Conservation (phyloP, 2,113 vertebrate species). For the Cercopithecus mona region DNA sequence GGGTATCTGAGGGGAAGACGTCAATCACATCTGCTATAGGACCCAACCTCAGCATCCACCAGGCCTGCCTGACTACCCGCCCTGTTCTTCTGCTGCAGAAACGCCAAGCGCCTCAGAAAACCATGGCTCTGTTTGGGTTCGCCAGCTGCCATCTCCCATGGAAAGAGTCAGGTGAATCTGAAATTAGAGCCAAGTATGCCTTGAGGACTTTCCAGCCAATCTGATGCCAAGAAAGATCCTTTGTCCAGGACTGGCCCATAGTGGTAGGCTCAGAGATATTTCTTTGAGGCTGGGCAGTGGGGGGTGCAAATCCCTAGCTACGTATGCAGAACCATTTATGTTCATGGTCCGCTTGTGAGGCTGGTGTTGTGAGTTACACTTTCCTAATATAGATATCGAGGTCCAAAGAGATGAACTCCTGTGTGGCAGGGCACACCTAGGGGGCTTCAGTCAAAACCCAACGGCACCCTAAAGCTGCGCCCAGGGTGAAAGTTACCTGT, state of each 20-base stretch:
- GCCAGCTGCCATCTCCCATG: accelerated
- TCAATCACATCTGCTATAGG: background rate
- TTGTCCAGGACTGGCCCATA: background rate
- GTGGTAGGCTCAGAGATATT: background rate
- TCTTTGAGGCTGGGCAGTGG: background rate
- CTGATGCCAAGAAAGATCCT: background rate
- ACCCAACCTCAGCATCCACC: background rate
- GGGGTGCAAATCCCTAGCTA: background rate
- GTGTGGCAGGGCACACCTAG: too few relatives aligned
- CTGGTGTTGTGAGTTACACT: background rate
- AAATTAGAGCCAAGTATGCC: background rate
- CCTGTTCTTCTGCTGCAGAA: background rate
- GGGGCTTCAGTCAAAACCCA: background rate
- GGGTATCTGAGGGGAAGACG: background rate
- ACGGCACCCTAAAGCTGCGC: background rate
- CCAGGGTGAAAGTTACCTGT: background rate
- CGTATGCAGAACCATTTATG: accelerated
- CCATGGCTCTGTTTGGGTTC: background rate
- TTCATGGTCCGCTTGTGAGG: background rate
- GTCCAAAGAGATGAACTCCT: background rate
- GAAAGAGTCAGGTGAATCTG: background rate
- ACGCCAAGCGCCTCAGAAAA: background rate
- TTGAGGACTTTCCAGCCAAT: background rate
- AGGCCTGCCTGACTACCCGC: background rate
- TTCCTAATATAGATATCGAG: background rate